Evolutionary conservation across 2,113 vertebrate genomes (phyloP), one percentile per base, ranked within the genome.

Genomic region (Noctilio leporinus): DNA sequence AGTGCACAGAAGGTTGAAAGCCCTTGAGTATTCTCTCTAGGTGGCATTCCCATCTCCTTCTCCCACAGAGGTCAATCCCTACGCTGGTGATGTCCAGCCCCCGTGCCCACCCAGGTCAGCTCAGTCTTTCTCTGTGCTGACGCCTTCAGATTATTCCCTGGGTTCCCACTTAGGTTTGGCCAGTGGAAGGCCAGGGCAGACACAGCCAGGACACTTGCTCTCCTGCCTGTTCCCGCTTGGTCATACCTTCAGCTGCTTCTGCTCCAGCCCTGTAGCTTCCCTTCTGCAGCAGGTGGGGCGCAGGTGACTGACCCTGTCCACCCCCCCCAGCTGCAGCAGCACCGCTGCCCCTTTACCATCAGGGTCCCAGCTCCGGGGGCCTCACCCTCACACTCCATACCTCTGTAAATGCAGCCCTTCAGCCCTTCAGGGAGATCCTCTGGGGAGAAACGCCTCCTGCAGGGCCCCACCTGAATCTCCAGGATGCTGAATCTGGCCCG

Each of bases 81-180:
- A 26, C 9, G 38, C 45, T 91, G 59, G 40, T 20, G 55, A 70
- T 38, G n/a, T 89, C 49, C 11, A 7, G 7, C 22, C 30, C 51
- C 47, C 17, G 28, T 0, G 0, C 65, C 47, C n/a, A 59, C 65
- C 67, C 43, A 76, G 59, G 35, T 53, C 30, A 40, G 10, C n/a
- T 64, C 35, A n/a, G 47, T 45, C 49, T 86, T 78, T 55, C 57
- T 70, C 53, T 88, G 73, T 5, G 16, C 45, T 75, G 73, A 62
- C 51, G 47, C 12, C 26, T 69, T 4, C 0, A 0, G 16, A 33
- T 14, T 55, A 26, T 12, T 47, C 40, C 72, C 59, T 2, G 1
- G 62, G 40, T 43, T 84, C 47, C 62, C 15, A 33, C 17, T 38
- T 26, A 19, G 33, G 57, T n/a, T 43, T 91, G 15, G 77, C 33